Evolutionary conservation across 2,888 invertebrate species (phyloP).

Genomic region (Zaprionus obscuricornis): DNA sequence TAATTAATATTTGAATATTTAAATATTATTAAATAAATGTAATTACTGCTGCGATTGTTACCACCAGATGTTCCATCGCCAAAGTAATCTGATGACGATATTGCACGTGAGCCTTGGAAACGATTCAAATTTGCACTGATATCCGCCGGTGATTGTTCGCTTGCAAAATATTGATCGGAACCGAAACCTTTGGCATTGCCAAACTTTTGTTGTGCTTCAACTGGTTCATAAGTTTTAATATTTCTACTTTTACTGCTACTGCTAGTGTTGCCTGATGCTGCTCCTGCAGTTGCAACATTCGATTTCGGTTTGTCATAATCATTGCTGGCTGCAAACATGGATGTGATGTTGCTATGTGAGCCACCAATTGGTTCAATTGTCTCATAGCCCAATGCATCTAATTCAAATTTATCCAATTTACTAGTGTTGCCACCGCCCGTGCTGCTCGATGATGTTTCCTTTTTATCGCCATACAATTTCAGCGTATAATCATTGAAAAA

Average conservation of each 20-base stretch:
- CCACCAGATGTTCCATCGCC: conserved; percentile 85
- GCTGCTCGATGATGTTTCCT: too few species aligned
- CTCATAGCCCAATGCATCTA: conserved; percentile 82
- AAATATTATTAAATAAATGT: too few species aligned
- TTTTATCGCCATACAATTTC: conserved; percentile 60
- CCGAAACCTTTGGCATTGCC: conserved; percentile 99
- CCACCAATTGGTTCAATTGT: conserved; percentile 82
- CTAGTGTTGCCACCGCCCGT: conserved; percentile 39
- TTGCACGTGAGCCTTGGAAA: conserved; percentile 97
- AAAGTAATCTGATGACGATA: conserved; percentile 98
- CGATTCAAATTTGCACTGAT: conserved; percentile 85
- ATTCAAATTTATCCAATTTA: conserved; percentile 79
- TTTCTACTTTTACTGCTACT: conserved; percentile 40
- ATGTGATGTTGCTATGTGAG: conserved; percentile 80
- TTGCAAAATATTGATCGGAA: conserved; percentile 97
- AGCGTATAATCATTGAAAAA: conserved; percentile 77
- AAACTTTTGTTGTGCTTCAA: conserved; percentile 95
- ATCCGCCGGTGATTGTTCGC: conserved; percentile 84
- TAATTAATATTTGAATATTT: too few species aligned
- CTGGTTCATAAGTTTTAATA: conserved; percentile 62
- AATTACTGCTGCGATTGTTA: conserved; percentile 46
- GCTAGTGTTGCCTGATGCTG: conserved; percentile 24
- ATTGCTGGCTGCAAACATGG: conserved; percentile 80
- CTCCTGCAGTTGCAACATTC: too few species aligned
- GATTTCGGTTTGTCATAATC: conserved; percentile 54